Evolutionary conservation across 1,140 invertebrate genomes (phyloP), one percentile per base, ranked within the genome.

Genomic region (Ceratina calcarata): DNA sequence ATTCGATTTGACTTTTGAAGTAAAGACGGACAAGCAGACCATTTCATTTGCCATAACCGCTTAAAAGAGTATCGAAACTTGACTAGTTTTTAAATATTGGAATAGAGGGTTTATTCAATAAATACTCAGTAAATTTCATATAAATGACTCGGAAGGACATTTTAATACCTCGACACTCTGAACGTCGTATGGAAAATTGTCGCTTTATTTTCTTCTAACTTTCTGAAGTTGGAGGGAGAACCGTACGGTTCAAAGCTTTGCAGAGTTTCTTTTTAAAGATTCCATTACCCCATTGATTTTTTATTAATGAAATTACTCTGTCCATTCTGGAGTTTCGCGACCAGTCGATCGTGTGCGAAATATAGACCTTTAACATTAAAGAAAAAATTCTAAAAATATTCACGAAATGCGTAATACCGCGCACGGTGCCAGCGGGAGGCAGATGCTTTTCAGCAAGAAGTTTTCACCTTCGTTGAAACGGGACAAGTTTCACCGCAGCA

Each of bases 321-420:
- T 18, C 7, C 45, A 0, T 49, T 67, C 20, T 18, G 7, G 7
- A 16, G 16, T 67, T 68, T 68, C 12, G 8, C 51, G 27, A 20
- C 8, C 16, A 2, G 20, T 7, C 61, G 27, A 64, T 10, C 7
- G 64, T 49, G 32, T 32, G 7, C 53, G 7, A 69, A 22, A 13
- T 16, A 32, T 4, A 27, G 6, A 70, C 27, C 18, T 70, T 70
- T 70, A 70, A 57, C 67, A 57, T 37, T 58, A 57, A 37, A 69
- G n/a, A 16, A 15, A 57, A 22, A 15, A 57, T 16, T 3, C n/a
- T 70, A 37, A 57, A 70, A 70, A 70, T 70, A 70, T n/a, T 70
- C 12, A 2, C 8, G 53, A 69, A 69, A 57, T 7, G 6, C 24
- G 24, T 70, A 37, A 32, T 32, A 32, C 27, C 27, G 27, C 27